These are phyloP conservation scores for Clostera curtula DNA, from an alignment of 2,888 invertebrate genomes.

Conservation along the genomic window DNA sequence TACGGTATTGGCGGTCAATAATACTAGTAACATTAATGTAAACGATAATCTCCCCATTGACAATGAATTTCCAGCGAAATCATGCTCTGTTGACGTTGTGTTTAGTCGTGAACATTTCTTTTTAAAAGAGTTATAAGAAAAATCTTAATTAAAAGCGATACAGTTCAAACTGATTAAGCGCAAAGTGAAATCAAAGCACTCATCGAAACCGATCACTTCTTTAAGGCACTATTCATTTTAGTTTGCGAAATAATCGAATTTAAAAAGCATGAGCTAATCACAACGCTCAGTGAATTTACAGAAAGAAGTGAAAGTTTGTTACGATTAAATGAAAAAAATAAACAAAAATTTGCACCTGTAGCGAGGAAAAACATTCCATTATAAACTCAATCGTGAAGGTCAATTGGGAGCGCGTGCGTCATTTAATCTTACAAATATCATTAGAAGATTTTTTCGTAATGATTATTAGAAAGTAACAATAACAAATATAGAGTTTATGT, in stretches of 20 bases:
- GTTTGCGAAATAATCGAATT: slow-evolving; percentile 32
- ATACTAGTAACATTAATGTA: slow-evolving; percentile 32
- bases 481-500: no score
- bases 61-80: slow-evolving; percentile 28
- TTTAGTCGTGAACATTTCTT: slow-evolving; percentile 30
- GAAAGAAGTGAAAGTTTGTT: slow-evolving; percentile 52
- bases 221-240: slow-evolving; percentile 11
- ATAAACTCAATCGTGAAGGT: slow-evolving; percentile 36
- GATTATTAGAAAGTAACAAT: slow-evolving; percentile 19
- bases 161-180: slow-evolving; percentile 34
- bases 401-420: slow-evolving; percentile 25
- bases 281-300: slow-evolving; percentile 40
- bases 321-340: slow-evolving; percentile 31
- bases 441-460: slow-evolving; percentile 14
- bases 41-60: slow-evolving; percentile 26
- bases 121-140: slow-evolving; percentile 2
- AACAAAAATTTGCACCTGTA: slow-evolving; percentile 29
- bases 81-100: slow-evolving; percentile 27
- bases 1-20: slow-evolving; percentile 40
- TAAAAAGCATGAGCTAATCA: slow-evolving; percentile 45
- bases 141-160: slow-evolving; percentile 13
- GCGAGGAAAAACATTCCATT: slow-evolving; percentile 26
- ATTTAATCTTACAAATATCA: slow-evolving; percentile 17
- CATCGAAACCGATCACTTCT: slow-evolving; percentile 17
- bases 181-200: slow-evolving; percentile 26